Evolutionary conservation across 1,140 invertebrate species (phyloP).

Genomic region (Mesaphorura yosii): DNA sequence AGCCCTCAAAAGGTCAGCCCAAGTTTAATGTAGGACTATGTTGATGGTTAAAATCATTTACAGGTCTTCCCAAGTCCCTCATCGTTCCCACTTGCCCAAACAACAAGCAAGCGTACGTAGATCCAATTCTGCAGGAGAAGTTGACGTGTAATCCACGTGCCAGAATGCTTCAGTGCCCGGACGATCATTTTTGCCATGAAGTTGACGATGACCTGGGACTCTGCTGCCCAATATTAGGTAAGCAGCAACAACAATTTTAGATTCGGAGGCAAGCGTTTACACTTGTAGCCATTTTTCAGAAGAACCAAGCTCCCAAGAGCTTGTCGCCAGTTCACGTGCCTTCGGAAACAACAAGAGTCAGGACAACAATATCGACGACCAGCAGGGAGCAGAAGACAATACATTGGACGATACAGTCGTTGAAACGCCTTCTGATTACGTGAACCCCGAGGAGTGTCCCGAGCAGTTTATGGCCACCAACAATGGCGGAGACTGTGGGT

Average conservation of each 20-base stretch:
- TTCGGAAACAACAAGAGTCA: neutral
- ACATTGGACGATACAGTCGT: too few relatives aligned
- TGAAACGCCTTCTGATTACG: too few relatives aligned
- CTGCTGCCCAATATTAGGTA: slow-evolving; percentile 25
- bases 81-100: slow-evolving; percentile 22
- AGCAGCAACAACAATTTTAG: neutral
- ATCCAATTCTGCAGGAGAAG: slow-evolving; percentile 22
- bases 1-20: slow-evolving; percentile 35
- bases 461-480: too few relatives aligned
- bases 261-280: neutral
- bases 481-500: too few relatives aligned
- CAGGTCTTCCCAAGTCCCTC: slow-evolving; percentile 19
- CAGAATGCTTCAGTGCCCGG: slow-evolving; percentile 29
- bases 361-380: too few relatives aligned
- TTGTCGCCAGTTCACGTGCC: neutral
- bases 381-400: too few relatives aligned
- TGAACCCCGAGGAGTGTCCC: too few relatives aligned
- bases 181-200: slow-evolving; percentile 27
- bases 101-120: too few relatives aligned
- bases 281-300: neutral
- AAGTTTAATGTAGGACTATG: neutral
- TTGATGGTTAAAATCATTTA: slow-evolving; percentile 1
- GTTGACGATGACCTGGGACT: slow-evolving; percentile 21
- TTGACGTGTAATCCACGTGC: slow-evolving; percentile 30
- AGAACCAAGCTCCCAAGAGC: too few relatives aligned